Percentiles rank a stretch among this genome's conserved stretches.
These are phyloP conservation scores for Oscheius sp. DNA, from an alignment of 1,140 invertebrate genomes.

Conservation along the genomic window DNA sequence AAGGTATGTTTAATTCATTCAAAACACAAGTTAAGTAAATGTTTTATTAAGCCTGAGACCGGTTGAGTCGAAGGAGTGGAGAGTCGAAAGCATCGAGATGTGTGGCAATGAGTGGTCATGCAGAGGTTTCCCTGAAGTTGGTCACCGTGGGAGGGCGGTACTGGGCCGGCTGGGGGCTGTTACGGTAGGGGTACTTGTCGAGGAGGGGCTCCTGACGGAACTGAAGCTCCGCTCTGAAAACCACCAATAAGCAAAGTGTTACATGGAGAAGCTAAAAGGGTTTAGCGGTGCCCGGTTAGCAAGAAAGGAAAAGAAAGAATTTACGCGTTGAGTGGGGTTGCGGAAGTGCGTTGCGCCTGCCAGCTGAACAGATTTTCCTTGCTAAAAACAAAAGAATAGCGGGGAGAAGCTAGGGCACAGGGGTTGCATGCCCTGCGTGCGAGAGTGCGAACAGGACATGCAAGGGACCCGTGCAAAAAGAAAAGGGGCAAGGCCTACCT, in stretches of 20 bases:
- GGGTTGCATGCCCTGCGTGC: not conserved
- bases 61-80: not conserved
- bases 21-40: too few species aligned
- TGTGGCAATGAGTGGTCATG: not conserved
- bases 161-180: not conserved
- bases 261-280: not conserved
- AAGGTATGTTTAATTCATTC: too few species aligned
- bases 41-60: conserved; percentile 11
- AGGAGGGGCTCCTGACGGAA: conserved; percentile 19
- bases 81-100: not conserved
- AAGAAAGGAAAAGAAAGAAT: conserved; percentile 13
- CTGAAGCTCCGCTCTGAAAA: not conserved
- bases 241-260: not conserved
- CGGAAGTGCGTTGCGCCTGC: conserved; percentile 25
- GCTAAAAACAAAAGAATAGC: conserved; percentile 30
- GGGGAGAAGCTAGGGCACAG: conserved; percentile 2
- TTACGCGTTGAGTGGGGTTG: conserved; percentile 30
- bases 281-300: not conserved
- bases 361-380: conserved; percentile 37
- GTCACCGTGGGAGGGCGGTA: not conserved
- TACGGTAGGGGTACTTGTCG: not conserved
- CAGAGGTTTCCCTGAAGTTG: conserved; percentile 7
- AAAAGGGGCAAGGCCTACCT: conserved; percentile 11
- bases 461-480: not conserved
- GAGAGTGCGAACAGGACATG: conserved; percentile 15